Percentiles rank a stretch among this genome's conserved stretches.
Conservation (phyloP, 1,140 invertebrate genomes). For the Lordiphosa collinella region DNA sequence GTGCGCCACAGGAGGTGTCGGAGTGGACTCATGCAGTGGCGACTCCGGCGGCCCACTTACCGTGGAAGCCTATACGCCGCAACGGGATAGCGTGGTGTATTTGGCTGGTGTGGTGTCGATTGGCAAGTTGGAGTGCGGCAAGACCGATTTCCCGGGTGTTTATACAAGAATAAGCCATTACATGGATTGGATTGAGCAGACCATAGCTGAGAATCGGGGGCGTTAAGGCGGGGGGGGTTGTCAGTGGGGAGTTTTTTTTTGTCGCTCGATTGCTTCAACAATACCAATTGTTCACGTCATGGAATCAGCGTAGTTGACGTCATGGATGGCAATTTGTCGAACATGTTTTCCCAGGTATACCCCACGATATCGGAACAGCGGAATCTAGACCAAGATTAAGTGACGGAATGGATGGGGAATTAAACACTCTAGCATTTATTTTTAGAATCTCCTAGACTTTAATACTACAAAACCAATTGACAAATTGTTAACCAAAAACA, state of each 20-base stretch:
- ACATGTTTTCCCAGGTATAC: slow-evolving; percentile 8
- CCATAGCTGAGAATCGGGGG: slow-evolving; percentile 30
- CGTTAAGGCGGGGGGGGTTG: neutral
- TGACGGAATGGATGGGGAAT: slow-evolving; percentile 3
- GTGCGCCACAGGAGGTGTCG: slow-evolving; percentile 50
- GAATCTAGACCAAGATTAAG: slow-evolving; percentile 19
- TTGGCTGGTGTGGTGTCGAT: slow-evolving; percentile 51
- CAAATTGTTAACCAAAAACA: too few relatives aligned
- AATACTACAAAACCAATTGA: too few relatives aligned
- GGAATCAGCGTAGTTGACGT: slow-evolving; percentile 16
- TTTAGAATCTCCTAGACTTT: too few relatives aligned
- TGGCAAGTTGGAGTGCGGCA: slow-evolving; percentile 31
- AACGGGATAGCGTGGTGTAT: slow-evolving; percentile 37
- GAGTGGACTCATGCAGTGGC: slow-evolving; percentile 55
- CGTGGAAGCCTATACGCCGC: slow-evolving; percentile 25
- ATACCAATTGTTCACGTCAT: slow-evolving; percentile 13
- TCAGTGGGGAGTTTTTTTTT: neutral
- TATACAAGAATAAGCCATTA: slow-evolving; percentile 49
- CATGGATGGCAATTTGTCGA: slow-evolving; percentile 34
- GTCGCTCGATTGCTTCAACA: neutral
- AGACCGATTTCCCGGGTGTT: slow-evolving; percentile 31
- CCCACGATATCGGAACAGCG: slow-evolving; percentile 4
- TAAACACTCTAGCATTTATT: too few relatives aligned
- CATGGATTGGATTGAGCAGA: slow-evolving; percentile 53
- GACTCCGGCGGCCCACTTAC: slow-evolving; percentile 68